Conservation (phyloP, 2,797 vertebrate genomes). For the Fundulus diaphanus region DNA sequence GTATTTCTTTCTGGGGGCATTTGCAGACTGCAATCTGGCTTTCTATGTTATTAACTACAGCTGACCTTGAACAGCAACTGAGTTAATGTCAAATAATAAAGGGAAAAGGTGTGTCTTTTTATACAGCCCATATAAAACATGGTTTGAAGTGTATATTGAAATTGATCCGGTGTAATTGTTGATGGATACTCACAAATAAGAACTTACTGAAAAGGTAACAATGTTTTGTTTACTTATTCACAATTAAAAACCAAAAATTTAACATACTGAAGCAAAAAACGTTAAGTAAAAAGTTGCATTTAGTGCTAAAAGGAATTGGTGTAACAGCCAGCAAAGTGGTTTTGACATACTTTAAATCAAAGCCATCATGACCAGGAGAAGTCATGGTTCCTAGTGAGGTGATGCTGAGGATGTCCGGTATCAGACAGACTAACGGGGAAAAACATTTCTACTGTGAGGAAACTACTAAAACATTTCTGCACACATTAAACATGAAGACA, state of each 20-base stretch:
- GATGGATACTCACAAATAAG: neutral
- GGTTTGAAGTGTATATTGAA: neutral
- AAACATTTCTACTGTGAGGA: neutral
- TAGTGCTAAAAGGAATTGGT: neutral
- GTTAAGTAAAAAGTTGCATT: neutral
- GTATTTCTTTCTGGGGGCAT: no score
- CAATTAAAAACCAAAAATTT: neutral
- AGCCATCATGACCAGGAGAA: neutral
- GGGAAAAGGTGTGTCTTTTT: no score
- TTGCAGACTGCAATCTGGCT: no score
- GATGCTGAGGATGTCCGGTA: slow-evolving; percentile 61
- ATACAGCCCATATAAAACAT: neutral
- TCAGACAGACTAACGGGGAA: neutral
- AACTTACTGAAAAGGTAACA: neutral
- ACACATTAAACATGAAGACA: neutral
- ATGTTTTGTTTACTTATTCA: neutral
- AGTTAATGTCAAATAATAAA: no score
- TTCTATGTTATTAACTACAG: no score
- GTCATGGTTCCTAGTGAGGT: slow-evolving; percentile 40
- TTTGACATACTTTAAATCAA: neutral
- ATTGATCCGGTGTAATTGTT: neutral
- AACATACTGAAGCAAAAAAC: neutral
- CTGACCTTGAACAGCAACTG: no score
- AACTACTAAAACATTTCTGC: accelerated
- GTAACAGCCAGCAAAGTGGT: neutral